These are phyloP conservation scores for Antechinus stuartii DNA, from an alignment of 2,113 vertebrate genomes.

Conservation along the genomic window DNA sequence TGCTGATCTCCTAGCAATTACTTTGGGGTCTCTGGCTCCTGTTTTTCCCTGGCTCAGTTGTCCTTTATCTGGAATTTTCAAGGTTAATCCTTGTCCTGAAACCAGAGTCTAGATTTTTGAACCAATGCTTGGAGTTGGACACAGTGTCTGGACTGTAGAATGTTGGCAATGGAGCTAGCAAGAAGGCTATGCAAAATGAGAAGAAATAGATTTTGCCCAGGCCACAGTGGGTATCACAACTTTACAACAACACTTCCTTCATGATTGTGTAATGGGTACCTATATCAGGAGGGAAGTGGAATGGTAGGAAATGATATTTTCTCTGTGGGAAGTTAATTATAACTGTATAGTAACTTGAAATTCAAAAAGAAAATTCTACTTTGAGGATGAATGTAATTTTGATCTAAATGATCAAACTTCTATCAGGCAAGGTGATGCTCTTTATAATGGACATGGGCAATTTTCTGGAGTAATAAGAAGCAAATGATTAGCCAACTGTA, in stretches of 20 bases:
- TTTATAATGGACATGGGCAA: slow-evolving; percentile 40
- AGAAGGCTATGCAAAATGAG: slow-evolving; percentile 10
- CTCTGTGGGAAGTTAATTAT: slow-evolving; percentile 11
- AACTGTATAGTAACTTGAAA: slow-evolving; percentile 36
- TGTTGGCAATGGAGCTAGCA: slow-evolving; percentile 12
- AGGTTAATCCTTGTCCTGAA: background rate
- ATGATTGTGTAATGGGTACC: slow-evolving; percentile 9
- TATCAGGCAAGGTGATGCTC: slow-evolving; percentile 33
- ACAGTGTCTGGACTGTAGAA: background rate
- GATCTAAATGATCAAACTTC: slow-evolving; percentile 7
- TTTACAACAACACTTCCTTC: background rate
- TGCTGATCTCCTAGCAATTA: background rate
- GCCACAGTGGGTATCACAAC: slow-evolving; percentile 26
- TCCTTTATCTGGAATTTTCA: slow-evolving; percentile 6
- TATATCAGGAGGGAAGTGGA: slow-evolving; percentile 41
- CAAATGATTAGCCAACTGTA: slow-evolving; percentile 37
- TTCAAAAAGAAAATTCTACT: slow-evolving; percentile 46
- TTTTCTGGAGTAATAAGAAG: slow-evolving; percentile 46
- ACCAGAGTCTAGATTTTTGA: background rate
- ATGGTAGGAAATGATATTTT: slow-evolving; percentile 42
- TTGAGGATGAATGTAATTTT: slow-evolving; percentile 29
- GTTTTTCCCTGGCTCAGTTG: background rate
- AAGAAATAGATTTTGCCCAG: slow-evolving; percentile 32
- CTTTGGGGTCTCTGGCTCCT: background rate
- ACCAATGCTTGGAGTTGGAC: background rate